A percentile compares a stretch with the other conserved stretches of the same genome.
phyloP scores from a whole-genome alignment of 2,888 invertebrate genomes.

The Tetropium fuscum region DNA sequence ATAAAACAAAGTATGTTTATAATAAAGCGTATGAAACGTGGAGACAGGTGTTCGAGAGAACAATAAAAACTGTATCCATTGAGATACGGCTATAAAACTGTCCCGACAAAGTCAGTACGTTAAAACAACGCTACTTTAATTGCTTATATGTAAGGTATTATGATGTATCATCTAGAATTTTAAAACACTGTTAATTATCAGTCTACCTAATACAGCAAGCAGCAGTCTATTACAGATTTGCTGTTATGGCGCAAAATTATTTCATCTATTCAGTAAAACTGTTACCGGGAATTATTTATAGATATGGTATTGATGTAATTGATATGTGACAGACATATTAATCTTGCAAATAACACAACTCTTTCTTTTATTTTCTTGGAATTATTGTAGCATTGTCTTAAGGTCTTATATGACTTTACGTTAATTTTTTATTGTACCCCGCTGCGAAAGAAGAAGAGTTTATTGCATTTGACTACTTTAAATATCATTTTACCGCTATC shows the following conservation, averaged over 20 bases:
- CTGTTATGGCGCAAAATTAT: conserved; percentile 43
- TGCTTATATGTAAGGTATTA: conserved; percentile 55
- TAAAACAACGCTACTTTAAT: conserved; percentile 54
- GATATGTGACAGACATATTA: conserved; percentile 9
- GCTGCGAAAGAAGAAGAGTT: no score
- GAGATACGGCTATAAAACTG: conserved; percentile 45
- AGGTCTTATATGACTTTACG: no score
- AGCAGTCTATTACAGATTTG: conserved; percentile 39
- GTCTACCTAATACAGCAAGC: conserved; percentile 48
- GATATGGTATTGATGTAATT: conserved; percentile 1
- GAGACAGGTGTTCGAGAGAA: conserved; percentile 45
- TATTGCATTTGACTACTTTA: no score
- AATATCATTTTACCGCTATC: no score
- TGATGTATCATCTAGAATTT: conserved; percentile 58
- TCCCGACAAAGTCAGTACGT: conserved; percentile 53
- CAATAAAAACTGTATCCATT: conserved; percentile 46
- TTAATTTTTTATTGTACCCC: no score
- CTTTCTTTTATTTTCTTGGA: no score
- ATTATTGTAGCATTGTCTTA: no score
- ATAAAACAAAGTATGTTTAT: conserved; percentile 40
- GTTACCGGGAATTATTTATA: conserved; percentile 33
- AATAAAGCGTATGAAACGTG: conserved; percentile 42
- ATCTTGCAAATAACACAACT: no score
- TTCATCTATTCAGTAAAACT: conserved; percentile 40
- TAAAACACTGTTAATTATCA: conserved; percentile 51